These are phyloP conservation scores for Cylloceria caligata DNA, from an alignment of 2,888 invertebrate genomes.

Conservation along the genomic window DNA sequence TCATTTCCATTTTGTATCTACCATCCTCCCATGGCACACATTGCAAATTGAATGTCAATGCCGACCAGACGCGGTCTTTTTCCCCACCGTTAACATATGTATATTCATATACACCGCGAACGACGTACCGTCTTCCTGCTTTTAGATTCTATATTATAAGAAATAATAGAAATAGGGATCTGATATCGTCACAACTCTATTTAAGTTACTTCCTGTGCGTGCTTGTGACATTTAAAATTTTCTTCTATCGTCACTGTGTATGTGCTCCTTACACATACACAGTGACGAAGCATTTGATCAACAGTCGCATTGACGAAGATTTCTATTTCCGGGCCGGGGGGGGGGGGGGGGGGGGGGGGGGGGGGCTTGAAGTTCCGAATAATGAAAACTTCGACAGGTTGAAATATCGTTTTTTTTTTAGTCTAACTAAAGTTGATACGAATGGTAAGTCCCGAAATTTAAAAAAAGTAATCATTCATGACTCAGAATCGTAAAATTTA, in stretches of 20 bases:
- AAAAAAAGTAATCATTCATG: no score
- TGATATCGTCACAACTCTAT: not conserved
- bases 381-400: no score
- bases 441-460: no score
- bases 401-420: no score
- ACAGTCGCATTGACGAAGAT: no score
- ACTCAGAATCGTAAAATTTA: no score
- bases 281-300: no score
- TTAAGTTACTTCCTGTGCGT: not conserved
- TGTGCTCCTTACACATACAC: no score
- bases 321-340: no score
- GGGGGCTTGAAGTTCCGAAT: no score
- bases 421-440: no score
- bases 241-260: not conserved
- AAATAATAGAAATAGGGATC: not conserved
- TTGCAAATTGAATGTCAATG: slow-evolving; percentile 69
- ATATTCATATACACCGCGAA: not conserved
- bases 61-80: slow-evolving; percentile 46
- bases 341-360: no score
- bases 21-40: not conserved
- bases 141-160: not conserved
- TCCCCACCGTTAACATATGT: slow-evolving; percentile 13
- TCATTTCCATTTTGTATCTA: slow-evolving; percentile 18
- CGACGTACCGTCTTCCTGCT: not conserved
- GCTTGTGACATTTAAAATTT: not conserved